phyloP scores from a whole-genome alignment of 1,140 invertebrate genomes.

The Trachymyrmex septentrionalis region DNA sequence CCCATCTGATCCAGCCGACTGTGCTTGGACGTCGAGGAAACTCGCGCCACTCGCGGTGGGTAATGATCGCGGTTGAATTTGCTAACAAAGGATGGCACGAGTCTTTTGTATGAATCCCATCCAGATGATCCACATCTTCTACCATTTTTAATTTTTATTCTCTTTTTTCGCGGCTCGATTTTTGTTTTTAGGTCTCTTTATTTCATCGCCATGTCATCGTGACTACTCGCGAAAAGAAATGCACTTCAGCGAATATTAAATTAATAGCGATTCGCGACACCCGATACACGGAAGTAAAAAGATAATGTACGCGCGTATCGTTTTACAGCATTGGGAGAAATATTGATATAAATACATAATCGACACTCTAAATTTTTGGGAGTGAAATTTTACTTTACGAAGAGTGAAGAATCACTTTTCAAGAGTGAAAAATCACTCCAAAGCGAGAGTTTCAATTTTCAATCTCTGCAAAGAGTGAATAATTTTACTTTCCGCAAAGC shows the following conservation, averaged over 20 bases:
- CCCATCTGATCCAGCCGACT: background rate
- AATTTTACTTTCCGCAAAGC: too few species aligned
- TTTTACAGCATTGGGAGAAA: background rate
- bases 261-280: background rate
- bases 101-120: background rate
- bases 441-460: too few species aligned
- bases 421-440: too few species aligned
- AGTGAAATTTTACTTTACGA: too few species aligned
- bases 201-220: background rate
- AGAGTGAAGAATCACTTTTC: too few species aligned
- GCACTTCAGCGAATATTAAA: background rate
- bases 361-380: too few species aligned
- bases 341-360: too few species aligned
- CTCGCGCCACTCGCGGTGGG: background rate
- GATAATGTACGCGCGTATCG: background rate
- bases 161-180: background rate
- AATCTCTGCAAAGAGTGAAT: too few species aligned
- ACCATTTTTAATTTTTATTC: constrained; percentile 10
- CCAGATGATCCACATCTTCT: background rate
- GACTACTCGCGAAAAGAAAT: background rate
- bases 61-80: background rate
- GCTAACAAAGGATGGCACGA: constrained; percentile 22
- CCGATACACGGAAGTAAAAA: background rate
- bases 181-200: background rate
- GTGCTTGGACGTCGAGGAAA: too few species aligned